Evolutionary conservation across 1,140 invertebrate genomes (phyloP).

Genomic region (Augochlora pura): DNA sequence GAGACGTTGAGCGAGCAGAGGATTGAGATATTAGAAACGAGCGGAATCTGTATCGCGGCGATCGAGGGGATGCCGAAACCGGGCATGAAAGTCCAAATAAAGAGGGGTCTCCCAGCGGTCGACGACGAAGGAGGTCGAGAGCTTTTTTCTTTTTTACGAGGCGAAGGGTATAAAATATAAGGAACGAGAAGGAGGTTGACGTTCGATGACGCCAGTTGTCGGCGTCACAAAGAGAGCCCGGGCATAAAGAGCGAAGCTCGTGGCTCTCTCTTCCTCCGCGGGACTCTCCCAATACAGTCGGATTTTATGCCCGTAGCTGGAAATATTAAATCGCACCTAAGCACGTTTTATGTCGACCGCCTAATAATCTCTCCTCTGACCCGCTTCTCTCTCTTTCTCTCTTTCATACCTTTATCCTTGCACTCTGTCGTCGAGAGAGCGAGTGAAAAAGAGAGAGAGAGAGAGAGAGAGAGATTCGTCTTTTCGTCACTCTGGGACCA

Average conservation of each 20-base stretch:
- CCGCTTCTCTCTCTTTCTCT: slow-evolving; percentile 23
- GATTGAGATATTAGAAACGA: slow-evolving; percentile 18
- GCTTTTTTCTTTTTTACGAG: slow-evolving; percentile 49
- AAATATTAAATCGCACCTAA: slow-evolving; percentile 78
- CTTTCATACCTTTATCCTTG: background rate
- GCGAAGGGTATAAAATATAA: slow-evolving; percentile 42
- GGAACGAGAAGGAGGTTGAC: slow-evolving; percentile 47
- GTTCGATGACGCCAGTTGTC: slow-evolving; percentile 60
- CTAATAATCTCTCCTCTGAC: slow-evolving; percentile 69
- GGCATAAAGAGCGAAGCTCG: slow-evolving; percentile 52
- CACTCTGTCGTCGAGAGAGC: background rate
- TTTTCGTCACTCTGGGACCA: slow-evolving; percentile 30
- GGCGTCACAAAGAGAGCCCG: slow-evolving; percentile 64
- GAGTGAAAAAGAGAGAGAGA: background rate
- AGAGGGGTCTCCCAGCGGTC: slow-evolving; percentile 10
- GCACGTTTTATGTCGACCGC: slow-evolving; percentile 72
- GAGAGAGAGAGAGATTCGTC: background rate
- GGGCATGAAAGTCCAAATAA: slow-evolving; percentile 31
- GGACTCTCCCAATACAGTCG: slow-evolving; percentile 52
- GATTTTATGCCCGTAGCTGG: slow-evolving; percentile 75
- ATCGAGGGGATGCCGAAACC: slow-evolving; percentile 22
- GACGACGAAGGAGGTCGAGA: slow-evolving; percentile 41
- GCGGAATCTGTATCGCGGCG: background rate
- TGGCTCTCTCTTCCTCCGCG: slow-evolving; percentile 6
- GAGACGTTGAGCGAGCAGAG: too few relatives aligned